A percentile compares a stretch with the other conserved stretches of the same genome.
These are phyloP conservation scores for Catocala sponsa DNA, from an alignment of 2,888 invertebrate genomes.

Conservation along the genomic window DNA sequence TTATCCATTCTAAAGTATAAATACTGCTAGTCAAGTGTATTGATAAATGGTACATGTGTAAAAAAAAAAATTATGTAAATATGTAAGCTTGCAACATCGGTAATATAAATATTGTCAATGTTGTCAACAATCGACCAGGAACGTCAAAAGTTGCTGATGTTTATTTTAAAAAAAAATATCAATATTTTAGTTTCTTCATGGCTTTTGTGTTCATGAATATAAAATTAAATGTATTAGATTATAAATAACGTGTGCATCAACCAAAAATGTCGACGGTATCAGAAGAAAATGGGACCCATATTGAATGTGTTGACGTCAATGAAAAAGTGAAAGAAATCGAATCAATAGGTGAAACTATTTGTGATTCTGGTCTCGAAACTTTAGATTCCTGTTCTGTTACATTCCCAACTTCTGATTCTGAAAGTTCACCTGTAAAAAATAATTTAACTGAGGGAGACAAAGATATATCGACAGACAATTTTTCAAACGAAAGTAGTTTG, in stretches of 20 bases:
- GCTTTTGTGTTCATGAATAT: conserved; percentile 47
- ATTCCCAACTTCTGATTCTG: conserved; percentile 57
- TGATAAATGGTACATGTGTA: too few species aligned
- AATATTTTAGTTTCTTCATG: conserved; percentile 61
- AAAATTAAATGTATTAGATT: conserved; percentile 50
- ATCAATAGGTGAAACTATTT: conserved; percentile 55
- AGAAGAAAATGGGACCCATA: conserved; percentile 59
- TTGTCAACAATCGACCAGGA: conserved; percentile 25
- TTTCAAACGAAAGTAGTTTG: conserved; percentile 49
- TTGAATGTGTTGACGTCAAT: conserved; percentile 71
- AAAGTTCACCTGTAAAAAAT: conserved; percentile 57
- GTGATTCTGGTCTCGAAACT: conserved; percentile 72
- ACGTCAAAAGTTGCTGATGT: conserved; percentile 62
- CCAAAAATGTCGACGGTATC: conserved; percentile 68
- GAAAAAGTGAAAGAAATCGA: conserved; percentile 65
- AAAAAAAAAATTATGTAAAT: too few species aligned
- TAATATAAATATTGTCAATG: background rate
- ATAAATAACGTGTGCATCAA: conserved; percentile 46
- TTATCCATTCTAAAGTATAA: too few species aligned
- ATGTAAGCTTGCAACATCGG: background rate
- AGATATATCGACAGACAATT: conserved; percentile 22
- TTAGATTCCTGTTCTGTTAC: conserved; percentile 58
- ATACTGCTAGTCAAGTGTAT: too few species aligned
- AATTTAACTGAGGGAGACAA: conserved; percentile 24
- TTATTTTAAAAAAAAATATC: conserved; percentile 69